Evolutionary conservation across 2,888 invertebrate genomes (phyloP), one percentile per base, ranked within the genome.

Genomic region (Hypercompe scribonia): DNA sequence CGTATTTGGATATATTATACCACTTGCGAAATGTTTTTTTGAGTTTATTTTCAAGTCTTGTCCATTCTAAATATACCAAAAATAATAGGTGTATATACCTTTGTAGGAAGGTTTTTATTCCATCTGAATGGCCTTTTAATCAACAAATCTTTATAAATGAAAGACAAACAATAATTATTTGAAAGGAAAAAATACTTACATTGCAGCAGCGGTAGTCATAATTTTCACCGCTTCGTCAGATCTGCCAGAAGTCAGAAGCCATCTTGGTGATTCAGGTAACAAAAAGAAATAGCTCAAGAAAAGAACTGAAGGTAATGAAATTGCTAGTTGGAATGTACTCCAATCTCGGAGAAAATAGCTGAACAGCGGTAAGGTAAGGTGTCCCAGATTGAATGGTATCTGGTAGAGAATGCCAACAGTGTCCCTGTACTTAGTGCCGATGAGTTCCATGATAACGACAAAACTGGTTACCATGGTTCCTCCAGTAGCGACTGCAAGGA

Each of bases 381-480:
- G 97, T 0, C 97, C 97, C 39, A 97, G 85, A 83, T 97, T 97
- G 86, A 97, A 97, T 0, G 97, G 97, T 79, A 97, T 97, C 96
- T 95, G 96, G 80, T 94, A 95, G 76, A 97, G 96, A 79, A 97
- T 97, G 63, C 97, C 97, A 63, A 98, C 97, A 95, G 98, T 97
- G 3, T 96, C 96, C 80, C 96, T 94, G 82, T 95, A 96, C 83
- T 94, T 94, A 0, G 96, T 91, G 0, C 97, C 97, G 71, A 97
- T 96, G 36, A 97, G 90, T 88, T 97, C 97, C 97, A 97, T 97
- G 15, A 96, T 96, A 8, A 97, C 93, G 5, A 97, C 97, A 80
- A 97, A 97, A 87, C 97, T 97, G 65, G 97, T 98, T 70, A 98
- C 97, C 97, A 98, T 98, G 0, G 97, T 97, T 58, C 98, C 98